Conservation (phyloP, 2,888 invertebrate species). For the Tenthredo mesomela region DNA sequence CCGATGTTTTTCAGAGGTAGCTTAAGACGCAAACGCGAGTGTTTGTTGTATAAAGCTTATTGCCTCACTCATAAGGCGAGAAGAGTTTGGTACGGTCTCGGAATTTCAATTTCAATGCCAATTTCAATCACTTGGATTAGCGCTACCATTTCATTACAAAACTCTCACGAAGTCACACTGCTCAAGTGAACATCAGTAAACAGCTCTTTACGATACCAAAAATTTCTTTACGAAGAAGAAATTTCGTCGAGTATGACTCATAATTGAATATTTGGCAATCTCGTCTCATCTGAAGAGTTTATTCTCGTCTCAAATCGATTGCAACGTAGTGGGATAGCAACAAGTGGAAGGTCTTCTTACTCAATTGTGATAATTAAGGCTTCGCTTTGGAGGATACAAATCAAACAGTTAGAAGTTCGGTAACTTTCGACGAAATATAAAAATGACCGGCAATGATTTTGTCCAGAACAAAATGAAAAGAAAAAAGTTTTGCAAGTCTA, state of each 20-base stretch:
- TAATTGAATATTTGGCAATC: not conserved
- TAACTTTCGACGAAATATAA: no score
- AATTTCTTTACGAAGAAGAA: not conserved
- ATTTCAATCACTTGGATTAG: not conserved
- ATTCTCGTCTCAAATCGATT: not conserved
- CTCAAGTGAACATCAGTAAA: not conserved
- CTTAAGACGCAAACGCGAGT: not conserved
- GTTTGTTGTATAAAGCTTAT: not conserved
- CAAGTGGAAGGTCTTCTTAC: not conserved
- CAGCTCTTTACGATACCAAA: not conserved
- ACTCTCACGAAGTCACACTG: not conserved
- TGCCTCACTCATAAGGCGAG: not conserved
- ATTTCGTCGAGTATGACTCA: not conserved
- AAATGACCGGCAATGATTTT: no score
- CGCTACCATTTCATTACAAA: not conserved
- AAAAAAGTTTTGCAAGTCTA: no score
- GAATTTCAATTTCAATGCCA: slow-evolving; percentile 8
- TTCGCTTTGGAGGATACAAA: not conserved
- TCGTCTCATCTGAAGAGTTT: not conserved
- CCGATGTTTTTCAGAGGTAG: not conserved
- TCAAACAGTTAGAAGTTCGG: not conserved
- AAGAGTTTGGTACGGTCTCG: not conserved
- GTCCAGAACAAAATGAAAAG: no score
- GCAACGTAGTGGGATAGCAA: not conserved
- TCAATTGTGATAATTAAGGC: not conserved